These are phyloP conservation scores for Eptesicus fuscus DNA, from an alignment of 2,113 vertebrate species.

Conservation along the genomic window DNA sequence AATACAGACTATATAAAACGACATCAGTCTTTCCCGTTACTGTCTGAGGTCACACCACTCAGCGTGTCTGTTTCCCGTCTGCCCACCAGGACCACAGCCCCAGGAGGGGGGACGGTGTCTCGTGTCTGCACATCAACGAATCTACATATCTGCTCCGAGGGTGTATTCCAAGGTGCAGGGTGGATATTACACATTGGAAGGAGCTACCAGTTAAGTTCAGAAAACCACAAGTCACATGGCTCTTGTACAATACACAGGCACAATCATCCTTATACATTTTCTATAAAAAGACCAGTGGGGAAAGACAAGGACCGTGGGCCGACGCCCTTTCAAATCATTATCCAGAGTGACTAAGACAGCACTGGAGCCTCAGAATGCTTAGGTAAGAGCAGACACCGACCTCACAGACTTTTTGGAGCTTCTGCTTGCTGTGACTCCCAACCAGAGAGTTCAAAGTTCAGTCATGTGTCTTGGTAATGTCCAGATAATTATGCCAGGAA, in stretches of 20 bases:
- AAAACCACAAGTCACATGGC: conserved; percentile 55
- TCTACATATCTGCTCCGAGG: neutral
- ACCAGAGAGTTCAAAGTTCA: neutral
- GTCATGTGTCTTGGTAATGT: neutral
- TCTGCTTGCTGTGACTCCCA: neutral
- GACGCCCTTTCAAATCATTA: neutral
- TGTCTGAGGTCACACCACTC: neutral
- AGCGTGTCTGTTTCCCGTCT: conserved; percentile 1
- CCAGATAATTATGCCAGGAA: neutral
- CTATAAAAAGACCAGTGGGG: neutral
- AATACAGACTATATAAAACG: conserved; percentile 71
- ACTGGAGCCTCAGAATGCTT: neutral
- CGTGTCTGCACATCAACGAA: neutral
- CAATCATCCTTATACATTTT: neutral
- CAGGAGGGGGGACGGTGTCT: neutral
- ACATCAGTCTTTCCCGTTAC: conserved; percentile 62
- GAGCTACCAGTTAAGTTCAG: conserved; percentile 5
- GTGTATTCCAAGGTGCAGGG: neutral
- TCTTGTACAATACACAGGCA: neutral
- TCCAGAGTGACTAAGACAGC: neutral
- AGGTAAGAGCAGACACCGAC: neutral
- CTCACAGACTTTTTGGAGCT: neutral
- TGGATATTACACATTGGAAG: conserved; percentile 7
- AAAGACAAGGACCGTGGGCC: neutral
- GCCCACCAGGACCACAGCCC: neutral